Evolutionary conservation across 1,140 invertebrate genomes (phyloP).

Genomic region (Metopolophium dirhodum): DNA sequence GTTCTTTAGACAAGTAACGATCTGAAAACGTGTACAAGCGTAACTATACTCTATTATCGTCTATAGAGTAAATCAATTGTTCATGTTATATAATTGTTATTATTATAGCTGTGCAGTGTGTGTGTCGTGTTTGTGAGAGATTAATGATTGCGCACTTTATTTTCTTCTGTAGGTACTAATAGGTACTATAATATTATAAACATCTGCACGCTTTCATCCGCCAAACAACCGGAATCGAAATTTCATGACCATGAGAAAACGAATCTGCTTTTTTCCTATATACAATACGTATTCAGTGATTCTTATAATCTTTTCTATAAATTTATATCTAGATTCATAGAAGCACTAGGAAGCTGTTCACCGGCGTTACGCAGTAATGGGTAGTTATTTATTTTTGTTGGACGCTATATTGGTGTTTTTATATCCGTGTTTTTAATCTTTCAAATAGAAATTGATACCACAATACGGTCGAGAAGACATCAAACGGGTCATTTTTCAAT

Average conservation of each 20-base stretch:
- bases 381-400: neutral
- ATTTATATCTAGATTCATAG: neutral
- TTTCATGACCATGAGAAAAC: neutral
- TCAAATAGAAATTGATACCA: neutral
- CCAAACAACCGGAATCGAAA: too few species aligned
- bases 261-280: neutral
- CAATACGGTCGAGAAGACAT: neutral
- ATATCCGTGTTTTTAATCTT: neutral
- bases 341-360: neutral
- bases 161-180: neutral
- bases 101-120: neutral
- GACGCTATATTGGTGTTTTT: neutral
- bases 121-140: neutral
- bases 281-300: neutral
- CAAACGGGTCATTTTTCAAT: neutral
- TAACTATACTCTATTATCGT: neutral
- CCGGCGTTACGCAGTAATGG: neutral
- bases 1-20: neutral
- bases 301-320: neutral
- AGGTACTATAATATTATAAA: neutral
- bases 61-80: neutral
- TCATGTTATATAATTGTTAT: neutral
- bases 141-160: neutral
- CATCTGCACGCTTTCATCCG: neutral
- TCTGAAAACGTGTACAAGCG: neutral